Base-by-base conservation (phyloP, 1,140 invertebrate species). In the Halictus rubicundus region DNA sequence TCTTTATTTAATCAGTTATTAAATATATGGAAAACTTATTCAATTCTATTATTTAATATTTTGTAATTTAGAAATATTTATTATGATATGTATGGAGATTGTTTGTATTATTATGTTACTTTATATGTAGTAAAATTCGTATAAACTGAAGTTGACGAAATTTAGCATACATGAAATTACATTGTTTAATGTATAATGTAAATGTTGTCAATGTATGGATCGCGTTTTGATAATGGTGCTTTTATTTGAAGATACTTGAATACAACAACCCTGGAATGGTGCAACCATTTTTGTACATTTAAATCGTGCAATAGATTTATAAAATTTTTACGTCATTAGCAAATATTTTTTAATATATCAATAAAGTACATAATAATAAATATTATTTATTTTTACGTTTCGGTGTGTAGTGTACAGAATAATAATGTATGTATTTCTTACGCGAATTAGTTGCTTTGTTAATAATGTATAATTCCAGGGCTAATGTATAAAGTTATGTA, bases 291-390 rank as follows among this genome's bases (percentile, higher is more conserved):
- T 71, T 78, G 69, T 71, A 71, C 32, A 63, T 70, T 78, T 42
- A 71, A 78, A 71, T 37, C 32, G 42, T 52, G 39, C 52, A 1
- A 49, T 78, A 78, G 46, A 72, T 64, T 64, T 57, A 54, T 72
- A 72, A 72, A 59, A 52, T 32, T 68, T n/a, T 37, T 69, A 23
- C 46, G 64, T 65, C 25, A 42, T 27, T 72, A 78, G 54, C 19
- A 72, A 72, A 78, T 78, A 71, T 78, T 64, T 77, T 64, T 72
- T 78, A 71, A 71, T 42, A 59, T 59, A 73, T 37, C 60, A 27
- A 63, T 71, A 9, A 49, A 66, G 25, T 74, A n/a, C 66, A 68
- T 4, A 21, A 74, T 59, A 68, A 74, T n/a, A 68, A 32, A 49
- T 54, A 57, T 79, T 60, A 73, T 32, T 74, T 79, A 52, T 66